Evolutionary conservation across 2,797 vertebrate species (phyloP).

Genomic region (Xiphophorus birchmanni): DNA sequence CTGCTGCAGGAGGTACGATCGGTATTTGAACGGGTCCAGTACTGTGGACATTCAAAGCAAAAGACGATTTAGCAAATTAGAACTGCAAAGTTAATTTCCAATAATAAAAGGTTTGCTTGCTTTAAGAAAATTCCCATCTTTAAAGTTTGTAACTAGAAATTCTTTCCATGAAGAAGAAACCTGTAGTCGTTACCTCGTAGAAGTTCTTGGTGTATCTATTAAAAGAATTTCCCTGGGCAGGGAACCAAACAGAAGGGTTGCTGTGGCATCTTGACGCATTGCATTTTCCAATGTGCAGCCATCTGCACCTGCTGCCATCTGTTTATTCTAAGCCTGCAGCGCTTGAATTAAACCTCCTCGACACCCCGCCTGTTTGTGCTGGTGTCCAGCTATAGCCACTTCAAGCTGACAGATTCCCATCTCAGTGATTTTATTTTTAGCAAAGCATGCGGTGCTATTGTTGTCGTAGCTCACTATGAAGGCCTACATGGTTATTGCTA

Average conservation of each 20-base stretch:
- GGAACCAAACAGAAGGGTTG: neutral
- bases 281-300: neutral
- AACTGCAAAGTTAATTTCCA: neutral
- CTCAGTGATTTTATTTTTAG: slow-evolving; percentile 47
- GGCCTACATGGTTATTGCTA: slow-evolving; percentile 7
- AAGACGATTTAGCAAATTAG: neutral
- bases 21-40: neutral
- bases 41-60: neutral
- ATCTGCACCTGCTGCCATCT: slow-evolving; percentile 16
- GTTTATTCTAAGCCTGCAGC: slow-evolving; percentile 30
- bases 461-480: slow-evolving; percentile 12
- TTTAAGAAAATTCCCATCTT: neutral
- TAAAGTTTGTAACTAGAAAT: neutral
- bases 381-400: slow-evolving; percentile 21
- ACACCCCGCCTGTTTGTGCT: slow-evolving; percentile 41
- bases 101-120: neutral
- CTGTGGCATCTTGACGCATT: slow-evolving; percentile 4
- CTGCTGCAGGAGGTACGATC: slow-evolving; percentile 94
- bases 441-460: slow-evolving; percentile 39
- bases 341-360: neutral
- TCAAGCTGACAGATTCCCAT: slow-evolving; percentile 20
- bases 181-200: neutral
- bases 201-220: neutral
- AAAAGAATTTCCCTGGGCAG: neutral
- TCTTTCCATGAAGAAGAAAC: neutral